Evolutionary conservation across 2,888 invertebrate genomes (phyloP), one percentile per base, ranked within the genome.

Genomic region (Hedya salicella): DNA sequence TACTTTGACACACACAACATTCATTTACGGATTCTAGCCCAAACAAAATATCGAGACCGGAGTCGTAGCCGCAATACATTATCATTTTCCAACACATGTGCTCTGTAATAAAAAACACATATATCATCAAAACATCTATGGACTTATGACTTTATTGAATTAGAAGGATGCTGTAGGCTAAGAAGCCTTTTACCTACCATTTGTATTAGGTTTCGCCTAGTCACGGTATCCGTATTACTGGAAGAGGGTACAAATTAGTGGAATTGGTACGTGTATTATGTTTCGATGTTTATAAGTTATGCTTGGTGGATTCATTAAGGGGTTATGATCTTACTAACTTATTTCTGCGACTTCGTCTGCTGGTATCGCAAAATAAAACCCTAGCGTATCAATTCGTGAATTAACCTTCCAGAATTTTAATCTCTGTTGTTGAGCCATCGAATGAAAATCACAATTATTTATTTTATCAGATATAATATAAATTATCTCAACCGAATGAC

Each of bases 171-270:
- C n/a, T 30, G 30, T 30, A 14, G 30, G 16, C 42, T 66, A 13
- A 39, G 60, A 66, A 54, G 60, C 66, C 53, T 48, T 61, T 59
- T 64, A 42, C 50, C 65, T 52, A 40, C 48, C 60, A 66, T 60
- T 66, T 54, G 61, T 66, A 61, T 66, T 54, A 54, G 46, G 32
- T 66, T 66, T 54, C 61, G 60, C 36, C 66, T 11, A 66, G 66
- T 66, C 66, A 66, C 53, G 60, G 40, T 54, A 54, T 42, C 66
- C 60, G 54, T 66, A 66, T 66, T 66, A 66, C 54, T 61, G 48
- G 61, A 17, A 66, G 60, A 66, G 66, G 66, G 48, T 66, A 42
- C 60, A 42, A 66, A 66, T 66, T 66, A 66, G 66, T 66, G 61
- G 44, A 46, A 66, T 66, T 54, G 61, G 66, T 61, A 14, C 39